A percentile compares a stretch with the other conserved stretches of the same genome.
These are phyloP conservation scores for Argyresthia albistria DNA, from an alignment of 2,888 invertebrate genomes.

Conservation along the genomic window DNA sequence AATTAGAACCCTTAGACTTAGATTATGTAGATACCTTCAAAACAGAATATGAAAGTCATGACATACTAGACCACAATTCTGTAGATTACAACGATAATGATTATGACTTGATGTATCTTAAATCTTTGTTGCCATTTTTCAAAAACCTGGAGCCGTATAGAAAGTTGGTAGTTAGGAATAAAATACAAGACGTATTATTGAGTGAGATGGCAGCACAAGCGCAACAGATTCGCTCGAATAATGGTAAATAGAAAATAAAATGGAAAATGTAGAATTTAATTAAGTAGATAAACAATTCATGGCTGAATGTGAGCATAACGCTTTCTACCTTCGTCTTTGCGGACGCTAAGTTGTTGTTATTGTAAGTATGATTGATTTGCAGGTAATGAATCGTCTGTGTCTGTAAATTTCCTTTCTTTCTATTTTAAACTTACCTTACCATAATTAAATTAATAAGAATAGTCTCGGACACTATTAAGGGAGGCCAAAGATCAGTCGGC, in stretches of 20 bases:
- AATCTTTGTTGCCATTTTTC: slow-evolving; percentile 38
- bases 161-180: slow-evolving; percentile 34
- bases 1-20: not conserved
- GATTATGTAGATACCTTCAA: not conserved
- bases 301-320: too few species aligned
- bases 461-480: too few species aligned
- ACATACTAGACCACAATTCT: not conserved
- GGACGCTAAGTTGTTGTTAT: too few species aligned
- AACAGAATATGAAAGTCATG: not conserved
- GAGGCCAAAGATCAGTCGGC: too few species aligned
- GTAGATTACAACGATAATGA: not conserved
- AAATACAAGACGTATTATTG: slow-evolving; percentile 38
- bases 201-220: slow-evolving; percentile 18
- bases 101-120: slow-evolving; percentile 38
- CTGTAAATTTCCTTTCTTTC: too few species aligned
- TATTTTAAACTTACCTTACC: too few species aligned
- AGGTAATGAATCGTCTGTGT: too few species aligned
- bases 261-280: too few species aligned
- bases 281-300: too few species aligned
- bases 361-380: too few species aligned
- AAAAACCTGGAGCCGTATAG: slow-evolving; percentile 31
- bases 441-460: too few species aligned
- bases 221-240: not conserved
- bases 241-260: not conserved
- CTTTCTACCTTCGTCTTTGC: too few species aligned